phyloP scores from a whole-genome alignment of 2,888 invertebrate genomes.

The Miltochrista miniata region DNA sequence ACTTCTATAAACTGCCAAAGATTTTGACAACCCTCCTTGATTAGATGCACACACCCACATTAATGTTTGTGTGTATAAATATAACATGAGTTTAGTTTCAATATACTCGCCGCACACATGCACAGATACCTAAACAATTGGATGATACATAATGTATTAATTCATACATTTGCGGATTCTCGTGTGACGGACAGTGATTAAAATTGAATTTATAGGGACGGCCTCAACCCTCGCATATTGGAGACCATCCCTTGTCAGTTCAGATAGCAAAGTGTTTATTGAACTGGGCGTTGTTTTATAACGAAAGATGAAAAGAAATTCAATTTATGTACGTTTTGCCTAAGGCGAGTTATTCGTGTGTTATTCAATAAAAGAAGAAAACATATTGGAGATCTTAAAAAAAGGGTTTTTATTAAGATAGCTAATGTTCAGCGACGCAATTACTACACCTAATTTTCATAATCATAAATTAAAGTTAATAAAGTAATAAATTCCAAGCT shows the following conservation, averaged over 20 bases:
- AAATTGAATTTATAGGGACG: conserved; percentile 18
- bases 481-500: no score
- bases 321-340: background rate
- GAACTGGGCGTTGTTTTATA: background rate
- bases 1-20: no score
- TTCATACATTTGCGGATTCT: background rate
- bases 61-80: no score
- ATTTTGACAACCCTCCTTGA: no score
- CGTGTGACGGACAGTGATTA: conserved; percentile 14
- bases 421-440: no score
- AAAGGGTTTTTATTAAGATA: no score
- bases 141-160: background rate
- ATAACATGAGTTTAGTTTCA: no score
- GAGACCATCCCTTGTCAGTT: conserved; percentile 8
- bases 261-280: conserved; percentile 5
- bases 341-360: no score
- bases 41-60: background rate
- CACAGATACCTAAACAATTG: background rate
- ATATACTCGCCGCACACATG: background rate
- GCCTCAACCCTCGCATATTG: conserved; percentile 6
- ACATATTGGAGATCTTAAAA: no score
- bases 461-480: no score
- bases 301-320: background rate
- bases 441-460: no score
- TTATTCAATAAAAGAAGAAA: no score